Base-by-base conservation (phyloP, 2,888 invertebrate species). In the Callyntrura guangdongensis region DNA sequence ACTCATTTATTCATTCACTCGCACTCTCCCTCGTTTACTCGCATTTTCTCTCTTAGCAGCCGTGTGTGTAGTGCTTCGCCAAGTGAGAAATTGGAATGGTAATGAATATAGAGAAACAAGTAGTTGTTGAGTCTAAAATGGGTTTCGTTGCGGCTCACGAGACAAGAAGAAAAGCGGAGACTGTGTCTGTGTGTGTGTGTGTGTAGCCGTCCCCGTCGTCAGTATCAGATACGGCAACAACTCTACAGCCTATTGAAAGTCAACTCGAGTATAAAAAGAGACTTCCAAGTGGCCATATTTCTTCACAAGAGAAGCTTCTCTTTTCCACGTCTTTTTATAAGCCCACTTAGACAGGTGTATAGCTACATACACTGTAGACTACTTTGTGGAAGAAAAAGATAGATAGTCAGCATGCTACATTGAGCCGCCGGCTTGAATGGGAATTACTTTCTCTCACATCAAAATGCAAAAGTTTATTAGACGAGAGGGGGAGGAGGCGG, bases 61-160 rank as follows among this genome's bases (percentile, higher is more conserved):
- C 2, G 36, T 6, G 36, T 36, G 36, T 36, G 36, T 36, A 49
- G 87, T 87, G 81, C 53, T 67, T 81, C 69, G n/a, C 69, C 79
- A 81, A 87, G 87, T 87, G 87, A 87, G 87, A 87, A 87, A 87
- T 87, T 87, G 87, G 87, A 87, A 81, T 81, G 67, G 81, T 87
- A 87, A 87, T 87, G 79, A 87, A 87, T 87, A 79, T 81, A 79
- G 87, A 69, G 36, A 77, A 45, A 61, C 61, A 61, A 86, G 74
- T 74, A 86, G 86, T 59, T 74, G 85, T 85, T 85, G 85, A 85
- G 72, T 85, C 72, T 74, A 74, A 74, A 74, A 85, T 85, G 74
- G 74, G 36, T 85, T 64, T 56, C 17, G 85, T 45, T 74, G 72
- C 59, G 74, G 74, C 59, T 85, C 56, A 56, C 17, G 36, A 53